Evolutionary conservation across 1,140 invertebrate genomes (phyloP).

Genomic region (Spodoptera frugiperda): DNA sequence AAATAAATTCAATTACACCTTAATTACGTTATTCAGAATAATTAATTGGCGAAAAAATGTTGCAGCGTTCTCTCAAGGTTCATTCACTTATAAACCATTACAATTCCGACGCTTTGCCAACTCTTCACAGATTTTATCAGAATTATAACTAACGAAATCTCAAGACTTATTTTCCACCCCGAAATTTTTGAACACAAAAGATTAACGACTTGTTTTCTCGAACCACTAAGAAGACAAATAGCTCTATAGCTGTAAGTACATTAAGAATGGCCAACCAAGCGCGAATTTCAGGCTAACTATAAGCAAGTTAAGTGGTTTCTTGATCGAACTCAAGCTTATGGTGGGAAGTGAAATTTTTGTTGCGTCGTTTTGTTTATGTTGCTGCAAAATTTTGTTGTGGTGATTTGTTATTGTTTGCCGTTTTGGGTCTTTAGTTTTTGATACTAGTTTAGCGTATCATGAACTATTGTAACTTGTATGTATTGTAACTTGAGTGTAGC

Average conservation of each 20-base stretch:
- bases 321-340: background rate
- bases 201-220: slow-evolving; percentile 41
- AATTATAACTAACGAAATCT: slow-evolving; percentile 28
- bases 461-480: no score
- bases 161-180: slow-evolving; percentile 28
- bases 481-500: no score
- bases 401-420: no score
- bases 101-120: slow-evolving; percentile 27
- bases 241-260: slow-evolving; percentile 24
- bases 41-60: background rate
- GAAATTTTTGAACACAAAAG: slow-evolving; percentile 35
- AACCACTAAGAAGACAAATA: slow-evolving; percentile 34
- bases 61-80: background rate
- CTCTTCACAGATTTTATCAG: slow-evolving; percentile 24
- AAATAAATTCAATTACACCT: no score
- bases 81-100: slow-evolving; percentile 21
- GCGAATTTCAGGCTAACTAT: background rate
- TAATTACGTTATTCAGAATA: no score
- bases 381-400: no score
- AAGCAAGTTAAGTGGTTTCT: slow-evolving; percentile 15
- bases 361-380: no score
- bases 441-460: no score
- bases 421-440: no score
- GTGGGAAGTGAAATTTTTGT: no score
- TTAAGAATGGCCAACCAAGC: slow-evolving; percentile 13